Evolutionary conservation across 2,113 vertebrate species (phyloP).

Genomic region (Natator depressus): DNA sequence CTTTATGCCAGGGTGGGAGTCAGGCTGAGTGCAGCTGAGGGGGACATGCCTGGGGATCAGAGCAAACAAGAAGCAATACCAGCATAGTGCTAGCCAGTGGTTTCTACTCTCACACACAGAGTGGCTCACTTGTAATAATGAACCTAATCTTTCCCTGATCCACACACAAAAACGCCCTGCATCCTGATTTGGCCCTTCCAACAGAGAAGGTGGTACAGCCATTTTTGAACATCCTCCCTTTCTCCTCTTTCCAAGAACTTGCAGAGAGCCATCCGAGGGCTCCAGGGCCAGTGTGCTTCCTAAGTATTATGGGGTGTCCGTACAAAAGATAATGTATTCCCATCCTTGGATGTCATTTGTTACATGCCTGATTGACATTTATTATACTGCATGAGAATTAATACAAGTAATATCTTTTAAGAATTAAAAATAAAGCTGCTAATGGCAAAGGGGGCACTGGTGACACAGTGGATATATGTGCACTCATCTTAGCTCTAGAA

Average conservation of each 20-base stretch:
- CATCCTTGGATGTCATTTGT: background rate
- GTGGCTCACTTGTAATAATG: background rate
- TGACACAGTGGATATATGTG: background rate
- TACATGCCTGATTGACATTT: background rate
- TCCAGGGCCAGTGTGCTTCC: background rate
- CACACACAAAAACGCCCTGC: too few species aligned
- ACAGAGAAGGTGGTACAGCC: background rate
- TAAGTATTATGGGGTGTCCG: background rate
- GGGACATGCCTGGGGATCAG: background rate
- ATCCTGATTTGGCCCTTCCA: background rate
- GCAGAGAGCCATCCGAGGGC: too few species aligned
- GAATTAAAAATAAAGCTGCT: background rate
- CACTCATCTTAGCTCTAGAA: background rate
- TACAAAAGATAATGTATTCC: background rate
- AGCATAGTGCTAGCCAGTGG: too few species aligned
- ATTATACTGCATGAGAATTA: background rate
- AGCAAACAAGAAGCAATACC: background rate
- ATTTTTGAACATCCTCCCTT: too few species aligned
- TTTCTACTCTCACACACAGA: background rate
- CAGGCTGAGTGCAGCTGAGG: too few species aligned
- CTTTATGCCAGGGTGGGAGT: too few species aligned
- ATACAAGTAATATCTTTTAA: background rate
- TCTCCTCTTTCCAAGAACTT: too few species aligned
- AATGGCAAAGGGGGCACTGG: background rate
- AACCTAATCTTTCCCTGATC: accelerated